Evolutionary conservation across 53 echinoderm and acorn worm species (phyloP).

Genomic region (Zoroaster sp.): DNA sequence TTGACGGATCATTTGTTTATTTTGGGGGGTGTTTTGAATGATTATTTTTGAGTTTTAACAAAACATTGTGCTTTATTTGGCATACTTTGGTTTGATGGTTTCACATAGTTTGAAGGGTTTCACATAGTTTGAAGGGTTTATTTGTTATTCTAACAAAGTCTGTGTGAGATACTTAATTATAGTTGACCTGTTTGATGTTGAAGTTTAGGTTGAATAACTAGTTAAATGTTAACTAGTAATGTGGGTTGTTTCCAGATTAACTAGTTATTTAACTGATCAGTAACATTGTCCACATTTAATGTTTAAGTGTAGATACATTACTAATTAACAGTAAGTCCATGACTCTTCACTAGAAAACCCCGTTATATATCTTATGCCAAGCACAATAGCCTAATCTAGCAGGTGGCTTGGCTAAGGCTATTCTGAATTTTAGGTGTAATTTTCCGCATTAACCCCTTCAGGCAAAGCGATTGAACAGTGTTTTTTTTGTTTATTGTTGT

Average conservation of each 20-base stretch:
- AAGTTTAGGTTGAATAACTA: constrained; percentile 21
- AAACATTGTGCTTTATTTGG: neutral
- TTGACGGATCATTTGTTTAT: neutral
- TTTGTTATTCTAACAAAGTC: neutral
- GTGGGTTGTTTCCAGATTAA: neutral
- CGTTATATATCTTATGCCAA: neutral
- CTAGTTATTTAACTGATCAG: neutral
- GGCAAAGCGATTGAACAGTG: neutral
- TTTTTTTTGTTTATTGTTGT: neutral
- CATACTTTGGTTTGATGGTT: neutral
- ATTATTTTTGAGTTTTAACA: neutral
- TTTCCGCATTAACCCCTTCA: neutral
- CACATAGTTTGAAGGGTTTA: neutral
- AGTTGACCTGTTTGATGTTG: neutral
- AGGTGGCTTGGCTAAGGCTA: neutral
- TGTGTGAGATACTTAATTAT: constrained; percentile 2
- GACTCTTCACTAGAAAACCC: neutral
- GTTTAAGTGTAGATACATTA: constrained; percentile 12
- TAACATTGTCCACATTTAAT: constrained; percentile 17
- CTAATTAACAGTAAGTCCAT: neutral
- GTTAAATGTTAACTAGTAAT: neutral
- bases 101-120: constrained; percentile 16
- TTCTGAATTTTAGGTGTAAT: too few species aligned
- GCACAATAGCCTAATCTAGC: neutral
- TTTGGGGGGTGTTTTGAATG: neutral